Evolutionary conservation across 2,888 invertebrate genomes (phyloP).

Genomic region (Synergus umbraculus): DNA sequence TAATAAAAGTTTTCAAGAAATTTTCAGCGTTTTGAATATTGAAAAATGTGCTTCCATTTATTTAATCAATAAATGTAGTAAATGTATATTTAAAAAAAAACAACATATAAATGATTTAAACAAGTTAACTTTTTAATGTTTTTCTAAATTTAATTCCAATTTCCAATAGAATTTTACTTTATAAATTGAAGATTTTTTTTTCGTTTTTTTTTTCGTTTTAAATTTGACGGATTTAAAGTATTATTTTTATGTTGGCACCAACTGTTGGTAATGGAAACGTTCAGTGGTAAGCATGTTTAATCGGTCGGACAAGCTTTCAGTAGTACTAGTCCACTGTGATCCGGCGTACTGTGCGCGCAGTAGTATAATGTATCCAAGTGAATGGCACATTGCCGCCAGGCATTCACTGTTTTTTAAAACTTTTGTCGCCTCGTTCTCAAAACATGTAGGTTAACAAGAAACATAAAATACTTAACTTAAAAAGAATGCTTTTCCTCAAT

Average conservation of each 20-base stretch:
- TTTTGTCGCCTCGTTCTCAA: background rate
- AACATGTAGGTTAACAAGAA: background rate
- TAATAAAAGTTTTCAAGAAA: too few relatives aligned
- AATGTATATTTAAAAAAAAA: too few relatives aligned
- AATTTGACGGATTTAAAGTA: background rate
- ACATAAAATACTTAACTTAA: background rate
- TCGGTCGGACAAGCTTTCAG: constrained; percentile 35
- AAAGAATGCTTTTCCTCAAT: background rate
- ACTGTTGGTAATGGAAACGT: constrained; percentile 31
- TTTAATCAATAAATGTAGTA: too few relatives aligned
- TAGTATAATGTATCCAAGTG: background rate
- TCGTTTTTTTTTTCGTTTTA: too few relatives aligned
- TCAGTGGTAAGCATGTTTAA: constrained; percentile 26
- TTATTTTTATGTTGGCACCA: background rate
- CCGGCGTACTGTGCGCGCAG: background rate
- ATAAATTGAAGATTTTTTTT: too few relatives aligned
- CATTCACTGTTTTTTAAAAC: background rate
- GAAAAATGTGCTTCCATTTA: too few relatives aligned
- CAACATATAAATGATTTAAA: too few relatives aligned
- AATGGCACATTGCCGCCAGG: constrained; percentile 22
- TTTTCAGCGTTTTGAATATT: too few relatives aligned
- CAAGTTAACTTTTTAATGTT: too few relatives aligned
- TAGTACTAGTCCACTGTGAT: constrained; percentile 40
- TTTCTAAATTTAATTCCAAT: too few relatives aligned
- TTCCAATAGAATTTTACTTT: too few relatives aligned